Conservation (phyloP, 2,888 invertebrate species). For the Polyommatus icarus region DNA sequence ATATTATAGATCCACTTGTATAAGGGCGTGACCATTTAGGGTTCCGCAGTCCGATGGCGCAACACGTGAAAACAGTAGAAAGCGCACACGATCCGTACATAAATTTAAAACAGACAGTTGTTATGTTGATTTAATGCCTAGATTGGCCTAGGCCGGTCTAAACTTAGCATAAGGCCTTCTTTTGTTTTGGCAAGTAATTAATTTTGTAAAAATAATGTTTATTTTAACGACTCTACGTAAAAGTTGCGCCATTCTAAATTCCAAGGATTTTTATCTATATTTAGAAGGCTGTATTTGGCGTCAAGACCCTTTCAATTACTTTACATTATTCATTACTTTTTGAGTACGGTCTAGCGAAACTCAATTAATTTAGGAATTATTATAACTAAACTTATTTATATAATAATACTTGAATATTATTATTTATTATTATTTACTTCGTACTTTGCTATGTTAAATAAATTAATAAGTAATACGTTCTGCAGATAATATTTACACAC, state of each 20-base stretch:
- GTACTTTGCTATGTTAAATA: too few relatives aligned
- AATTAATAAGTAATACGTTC: too few relatives aligned
- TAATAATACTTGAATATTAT: too few relatives aligned
- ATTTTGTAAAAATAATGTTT: background rate
- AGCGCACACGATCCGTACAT: constrained; percentile 29
- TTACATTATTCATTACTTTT: background rate
- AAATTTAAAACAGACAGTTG: constrained; percentile 15
- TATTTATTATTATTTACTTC: too few relatives aligned
- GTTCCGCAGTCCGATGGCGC: constrained; percentile 16
- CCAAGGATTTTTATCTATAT: constrained; percentile 8
- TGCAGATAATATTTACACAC: too few relatives aligned
- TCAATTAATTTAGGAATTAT: background rate
- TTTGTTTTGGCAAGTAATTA: background rate
- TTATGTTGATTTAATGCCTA: constrained; percentile 1
- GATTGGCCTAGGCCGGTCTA: background rate
- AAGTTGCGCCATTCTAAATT: background rate
- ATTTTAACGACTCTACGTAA: background rate
- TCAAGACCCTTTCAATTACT: background rate
- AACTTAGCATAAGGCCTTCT: background rate
- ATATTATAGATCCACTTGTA: background rate
- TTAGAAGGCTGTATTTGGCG: background rate
- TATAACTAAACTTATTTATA: too few relatives aligned
- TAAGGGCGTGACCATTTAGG: constrained; percentile 26
- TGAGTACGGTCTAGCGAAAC: background rate
- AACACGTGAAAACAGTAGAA: constrained; percentile 31